Conservation (phyloP, 2,888 invertebrate genomes). For the Drosophila cognata region DNA sequence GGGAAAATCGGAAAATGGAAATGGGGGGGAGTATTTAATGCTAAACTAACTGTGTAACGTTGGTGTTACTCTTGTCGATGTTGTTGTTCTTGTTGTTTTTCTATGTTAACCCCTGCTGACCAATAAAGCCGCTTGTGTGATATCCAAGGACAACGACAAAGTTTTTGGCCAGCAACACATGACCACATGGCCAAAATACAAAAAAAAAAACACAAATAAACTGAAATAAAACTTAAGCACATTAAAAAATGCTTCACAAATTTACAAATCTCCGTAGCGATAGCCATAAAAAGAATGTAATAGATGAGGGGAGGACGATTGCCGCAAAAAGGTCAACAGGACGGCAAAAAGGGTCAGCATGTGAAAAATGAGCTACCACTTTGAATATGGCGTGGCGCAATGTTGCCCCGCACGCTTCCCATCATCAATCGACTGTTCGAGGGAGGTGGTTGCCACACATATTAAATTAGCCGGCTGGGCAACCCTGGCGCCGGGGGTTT, state of each 20-base stretch:
- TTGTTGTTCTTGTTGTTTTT: slow-evolving; percentile 32
- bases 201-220: slow-evolving; percentile 21
- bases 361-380: slow-evolving; percentile 70
- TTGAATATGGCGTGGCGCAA: slow-evolving; percentile 48
- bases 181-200: slow-evolving; percentile 41
- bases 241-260: slow-evolving; percentile 80
- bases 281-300: slow-evolving; percentile 28
- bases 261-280: slow-evolving; percentile 72
- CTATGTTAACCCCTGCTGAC: slow-evolving; percentile 74
- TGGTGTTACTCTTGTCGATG: slow-evolving; percentile 18
- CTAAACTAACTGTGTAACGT: slow-evolving; percentile 62
- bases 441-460: slow-evolving; percentile 45
- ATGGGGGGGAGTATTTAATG: slow-evolving; percentile 60
- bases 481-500: slow-evolving; percentile 18
- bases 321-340: slow-evolving; percentile 64
- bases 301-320: not conserved
- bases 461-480: slow-evolving; percentile 59
- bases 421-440: slow-evolving; percentile 18
- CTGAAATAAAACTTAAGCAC: slow-evolving; percentile 76
- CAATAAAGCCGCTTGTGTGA: slow-evolving; percentile 80
- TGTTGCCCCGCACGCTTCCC: not conserved
- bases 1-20: slow-evolving; percentile 30
- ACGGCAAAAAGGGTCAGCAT: slow-evolving; percentile 59
- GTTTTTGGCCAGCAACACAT: slow-evolving; percentile 70
- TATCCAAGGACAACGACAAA: slow-evolving; percentile 71